Evolutionary conservation across 2,888 invertebrate species (phyloP).

Genomic region (Caenorhabditis drosophilae): DNA sequence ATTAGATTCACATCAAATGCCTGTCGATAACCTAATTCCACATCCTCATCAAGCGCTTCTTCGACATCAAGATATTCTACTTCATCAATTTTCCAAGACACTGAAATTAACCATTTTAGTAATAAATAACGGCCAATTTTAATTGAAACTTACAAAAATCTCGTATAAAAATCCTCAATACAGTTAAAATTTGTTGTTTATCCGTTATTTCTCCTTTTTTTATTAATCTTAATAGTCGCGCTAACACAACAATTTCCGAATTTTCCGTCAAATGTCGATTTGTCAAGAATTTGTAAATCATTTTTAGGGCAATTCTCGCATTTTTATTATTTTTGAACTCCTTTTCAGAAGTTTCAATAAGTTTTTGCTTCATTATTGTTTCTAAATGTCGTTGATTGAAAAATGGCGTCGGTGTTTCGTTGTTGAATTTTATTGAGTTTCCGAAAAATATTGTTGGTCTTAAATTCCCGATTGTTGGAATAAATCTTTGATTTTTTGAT

Average conservation of each 20-base stretch:
- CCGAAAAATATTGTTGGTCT: conserved; percentile 21
- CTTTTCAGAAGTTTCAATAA: conserved; percentile 14
- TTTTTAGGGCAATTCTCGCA: neutral
- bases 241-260: conserved; percentile 5
- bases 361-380: conserved; percentile 6
- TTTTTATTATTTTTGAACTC: neutral
- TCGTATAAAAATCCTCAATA: conserved; percentile 14
- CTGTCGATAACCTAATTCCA: conserved; percentile 11
- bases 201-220: conserved; percentile 20
- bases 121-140: neutral
- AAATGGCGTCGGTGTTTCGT: conserved; percentile 18
- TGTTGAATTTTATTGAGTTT: conserved; percentile 2
- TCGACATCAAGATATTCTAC: conserved; percentile 13
- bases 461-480: conserved; percentile 29
- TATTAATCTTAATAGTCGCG: conserved; percentile 16
- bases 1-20: conserved; percentile 20
- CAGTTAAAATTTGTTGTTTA: conserved; percentile 30
- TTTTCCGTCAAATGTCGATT: conserved; percentile 6
- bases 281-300: conserved; percentile 5
- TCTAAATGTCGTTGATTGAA: conserved; percentile 28
- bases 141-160: conserved; percentile 17
- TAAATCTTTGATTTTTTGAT: conserved; percentile 25
- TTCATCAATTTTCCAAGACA: conserved; percentile 14
- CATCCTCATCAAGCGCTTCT: conserved; percentile 10
- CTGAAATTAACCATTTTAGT: conserved; percentile 25